Evolutionary conservation across 2,797 vertebrate species (phyloP).

Genomic region (Botia kubotai): DNA sequence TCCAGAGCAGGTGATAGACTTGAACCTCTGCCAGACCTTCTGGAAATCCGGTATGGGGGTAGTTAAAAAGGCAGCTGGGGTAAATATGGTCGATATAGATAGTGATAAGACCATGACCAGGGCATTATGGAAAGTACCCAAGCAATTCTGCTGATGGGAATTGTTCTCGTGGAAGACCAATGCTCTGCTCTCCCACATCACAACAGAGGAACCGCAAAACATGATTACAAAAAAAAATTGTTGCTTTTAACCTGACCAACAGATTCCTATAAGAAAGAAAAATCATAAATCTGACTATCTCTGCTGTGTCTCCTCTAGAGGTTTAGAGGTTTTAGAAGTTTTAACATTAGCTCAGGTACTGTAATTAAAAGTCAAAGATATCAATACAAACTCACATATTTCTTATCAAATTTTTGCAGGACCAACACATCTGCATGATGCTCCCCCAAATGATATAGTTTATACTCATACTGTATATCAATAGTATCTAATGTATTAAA

Average conservation of each 20-base stretch:
- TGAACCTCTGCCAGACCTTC: conserved; percentile 41
- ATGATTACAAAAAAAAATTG: not conserved
- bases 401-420: not conserved
- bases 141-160: conserved; percentile 21
- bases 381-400: too few species aligned
- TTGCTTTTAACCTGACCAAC: not conserved
- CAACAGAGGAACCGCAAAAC: not conserved
- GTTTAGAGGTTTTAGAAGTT: too few species aligned
- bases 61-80: conserved; percentile 44
- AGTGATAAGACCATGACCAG: conserved; percentile 23
- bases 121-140: conserved; percentile 13
- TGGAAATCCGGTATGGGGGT: conserved; percentile 26
- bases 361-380: too few species aligned
- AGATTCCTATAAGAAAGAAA: too few species aligned
- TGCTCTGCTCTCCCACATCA: not conserved
- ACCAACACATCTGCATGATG: not conserved
- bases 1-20: conserved; percentile 46
- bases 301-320: not conserved
- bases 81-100: conserved; percentile 13
- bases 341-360: too few species aligned
- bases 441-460: too few species aligned
- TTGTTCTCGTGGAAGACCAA: conserved; percentile 24
- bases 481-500: too few species aligned
- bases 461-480: too few species aligned
- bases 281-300: not conserved